Evolutionary conservation across 2,113 vertebrate genomes (phyloP), one percentile per base, ranked within the genome.

Genomic region (Pachycephala philippinensis): DNA sequence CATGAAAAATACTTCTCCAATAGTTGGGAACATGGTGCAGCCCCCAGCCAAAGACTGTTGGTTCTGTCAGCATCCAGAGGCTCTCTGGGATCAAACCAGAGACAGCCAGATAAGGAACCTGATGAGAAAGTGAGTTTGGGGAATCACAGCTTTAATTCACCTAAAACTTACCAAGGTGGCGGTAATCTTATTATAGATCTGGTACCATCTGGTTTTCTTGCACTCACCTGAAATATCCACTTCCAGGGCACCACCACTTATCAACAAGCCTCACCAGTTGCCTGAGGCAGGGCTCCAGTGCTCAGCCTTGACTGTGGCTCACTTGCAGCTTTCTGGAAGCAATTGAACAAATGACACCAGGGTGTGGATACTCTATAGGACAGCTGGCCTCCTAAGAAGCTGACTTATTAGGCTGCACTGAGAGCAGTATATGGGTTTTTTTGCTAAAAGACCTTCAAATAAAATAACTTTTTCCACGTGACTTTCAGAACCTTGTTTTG

Each of bases 401-500:
- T 92, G 88, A 49, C 22, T 59, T 95, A 42, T 64, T 75, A 56
- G 50, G 22, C 53, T 65, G 53, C 66, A 37, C 52, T 74, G 89
- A 91, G 82, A 96, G 70, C 60, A 87, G 59, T 89, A 56, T 61
- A 90, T 84, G n/a, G n/a, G 17, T 3, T 77, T 95, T 97, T 97
- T 95, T 87, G 42, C 75, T 93, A 78, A 94, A 96, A 96, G 56
- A 33, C 91, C 89, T 96, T 96, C 45, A 97, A 93, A 90, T 94
- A 76, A 96, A 98, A 78, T 92, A 95, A 95, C 30, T 93, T 95
- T 92, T 97, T 86, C 92, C 94, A 89, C 45, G 68, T 87, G 69
- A 95, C 53, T 97, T 97, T 94, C 26, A 53, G 93, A 97, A 96
- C 39, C 77, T 89, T 95, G 79, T 90, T 97, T 97, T 88, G 66